Conservation (phyloP, 2,113 vertebrate genomes). For the Ondatra zibethicus region DNA sequence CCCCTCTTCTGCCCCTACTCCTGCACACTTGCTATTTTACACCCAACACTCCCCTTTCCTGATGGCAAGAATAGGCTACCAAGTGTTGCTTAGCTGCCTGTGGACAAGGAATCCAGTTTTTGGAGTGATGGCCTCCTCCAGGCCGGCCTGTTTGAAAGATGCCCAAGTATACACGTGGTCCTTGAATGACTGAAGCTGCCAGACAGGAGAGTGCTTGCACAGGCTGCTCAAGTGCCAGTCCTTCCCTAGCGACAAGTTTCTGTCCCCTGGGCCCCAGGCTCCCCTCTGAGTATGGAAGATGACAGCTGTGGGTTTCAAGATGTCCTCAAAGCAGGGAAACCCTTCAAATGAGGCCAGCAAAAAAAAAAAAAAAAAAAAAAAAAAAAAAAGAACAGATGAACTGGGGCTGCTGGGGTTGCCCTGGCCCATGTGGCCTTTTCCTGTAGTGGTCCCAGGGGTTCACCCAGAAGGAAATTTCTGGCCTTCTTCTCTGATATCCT, state of each 20-base stretch:
- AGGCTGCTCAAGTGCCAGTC: neutral
- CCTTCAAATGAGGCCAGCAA: neutral
- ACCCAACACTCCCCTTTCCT: neutral
- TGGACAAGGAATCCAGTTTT: neutral
- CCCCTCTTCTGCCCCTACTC: neutral
- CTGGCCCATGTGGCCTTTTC: neutral
- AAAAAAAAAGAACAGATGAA: conserved; percentile 37
- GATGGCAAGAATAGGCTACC: neutral
- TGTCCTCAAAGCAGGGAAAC: conserved; percentile 32
- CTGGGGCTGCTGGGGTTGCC: neutral
- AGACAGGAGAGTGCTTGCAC: accelerated
- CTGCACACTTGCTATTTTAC: neutral
- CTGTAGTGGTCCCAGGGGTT: neutral
- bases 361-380: conserved; percentile 35
- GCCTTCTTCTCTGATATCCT: neutral
- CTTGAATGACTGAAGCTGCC: neutral
- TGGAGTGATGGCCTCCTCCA: neutral
- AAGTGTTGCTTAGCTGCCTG: neutral
- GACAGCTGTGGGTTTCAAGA: conserved; percentile 57
- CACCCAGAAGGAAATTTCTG: neutral
- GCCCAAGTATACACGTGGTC: accelerated
- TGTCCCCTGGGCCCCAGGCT: neutral
- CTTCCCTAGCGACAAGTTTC: neutral
- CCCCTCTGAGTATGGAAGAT: neutral
- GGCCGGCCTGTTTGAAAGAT: neutral